Base-by-base conservation (phyloP, 2,888 invertebrate genomes). In the Ganaspis brasiliensis region DNA sequence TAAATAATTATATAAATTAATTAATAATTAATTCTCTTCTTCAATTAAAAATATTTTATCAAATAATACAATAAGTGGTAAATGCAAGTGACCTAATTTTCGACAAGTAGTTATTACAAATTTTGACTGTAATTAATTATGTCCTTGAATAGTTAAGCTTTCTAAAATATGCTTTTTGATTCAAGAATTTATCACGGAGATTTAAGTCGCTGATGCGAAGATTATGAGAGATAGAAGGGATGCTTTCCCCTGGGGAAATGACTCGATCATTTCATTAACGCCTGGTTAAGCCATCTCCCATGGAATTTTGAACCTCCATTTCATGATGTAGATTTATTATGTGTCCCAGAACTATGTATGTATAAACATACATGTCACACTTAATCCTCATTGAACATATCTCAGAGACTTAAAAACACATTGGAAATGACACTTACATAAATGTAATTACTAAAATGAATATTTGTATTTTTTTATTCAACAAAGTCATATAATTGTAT, bases 221-320 rank as follows among this genome's bases (percentile, higher is more conserved):
- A 67, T 67, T 67, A 45, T 24, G 35, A 49, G 70, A 75, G 71
- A 71, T 37, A 52, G 19, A 52, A 55, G 55, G 71, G 72, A 73
- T 73, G 73, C 74, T 76, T 72, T 74, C 67, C 78, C 70, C 56
- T 59, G 71, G 77, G 78, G 81, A 82, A 82, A 83, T 80, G 75
- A 79, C 74, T 74, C 76, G 76, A 83, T 84, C 81, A 82, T 83
- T 82, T 81, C 76, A 82, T 84, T 83, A 84, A 72, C 57, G 63
- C 76, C 59, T 72, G 24, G 73, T 75, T 79, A 75, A 75, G 74
- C 57, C 74, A 72, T 73, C 77, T 74, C 74, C 45, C 74, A 14
- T 45, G 6, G 67, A 67, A 67, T 67, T 67, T 45, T 45, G 24
- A 67, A 26, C 40, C n/a, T 2, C 61, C 35, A 35, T 24, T 63